Conservation (phyloP, 2,113 vertebrate species). For the Vombatus ursinus region DNA sequence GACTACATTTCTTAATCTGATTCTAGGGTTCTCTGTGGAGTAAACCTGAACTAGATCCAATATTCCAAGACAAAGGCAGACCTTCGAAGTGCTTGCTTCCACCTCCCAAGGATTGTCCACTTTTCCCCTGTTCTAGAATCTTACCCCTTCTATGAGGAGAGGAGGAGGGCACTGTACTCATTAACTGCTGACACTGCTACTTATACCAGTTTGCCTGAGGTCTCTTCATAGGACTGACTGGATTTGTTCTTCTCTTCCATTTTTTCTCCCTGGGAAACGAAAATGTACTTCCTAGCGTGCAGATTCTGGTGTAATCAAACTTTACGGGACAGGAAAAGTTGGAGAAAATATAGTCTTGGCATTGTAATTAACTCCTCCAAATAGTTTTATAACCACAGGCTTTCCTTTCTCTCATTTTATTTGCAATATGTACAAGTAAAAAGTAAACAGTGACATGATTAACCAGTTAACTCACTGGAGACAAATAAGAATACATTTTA, state of each 20-base stretch:
- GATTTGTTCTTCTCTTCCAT: constrained; percentile 52
- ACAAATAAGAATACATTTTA: constrained; percentile 59
- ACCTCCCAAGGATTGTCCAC: constrained; percentile 3
- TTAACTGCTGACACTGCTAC: constrained; percentile 26
- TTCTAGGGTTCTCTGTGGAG: not conserved
- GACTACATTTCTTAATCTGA: not conserved
- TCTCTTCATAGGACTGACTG: constrained; percentile 36
- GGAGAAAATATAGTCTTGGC: constrained; percentile 71
- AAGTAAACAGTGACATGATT: constrained; percentile 66
- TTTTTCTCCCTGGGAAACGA: constrained; percentile 48
- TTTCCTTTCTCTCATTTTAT: constrained; percentile 67
- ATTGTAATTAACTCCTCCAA: constrained; percentile 74
- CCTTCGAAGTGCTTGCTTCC: not conserved
- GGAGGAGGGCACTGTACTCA: not conserved
- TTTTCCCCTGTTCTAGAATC: constrained; percentile 32
- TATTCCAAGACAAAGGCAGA: constrained; percentile 14
- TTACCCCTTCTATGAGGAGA: constrained; percentile 17
- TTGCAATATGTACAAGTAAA: constrained; percentile 38
- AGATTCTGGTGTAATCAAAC: constrained; percentile 59
- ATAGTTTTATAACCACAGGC: constrained; percentile 65
- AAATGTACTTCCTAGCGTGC: constrained; percentile 37
- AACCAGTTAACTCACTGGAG: constrained; percentile 59
- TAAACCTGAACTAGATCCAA: not conserved
- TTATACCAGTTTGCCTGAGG: constrained; percentile 37
- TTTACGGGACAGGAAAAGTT: constrained; percentile 66